These are phyloP conservation scores for Apodemus speciosus DNA, from an alignment of 2,113 vertebrate genomes.

Conservation along the genomic window DNA sequence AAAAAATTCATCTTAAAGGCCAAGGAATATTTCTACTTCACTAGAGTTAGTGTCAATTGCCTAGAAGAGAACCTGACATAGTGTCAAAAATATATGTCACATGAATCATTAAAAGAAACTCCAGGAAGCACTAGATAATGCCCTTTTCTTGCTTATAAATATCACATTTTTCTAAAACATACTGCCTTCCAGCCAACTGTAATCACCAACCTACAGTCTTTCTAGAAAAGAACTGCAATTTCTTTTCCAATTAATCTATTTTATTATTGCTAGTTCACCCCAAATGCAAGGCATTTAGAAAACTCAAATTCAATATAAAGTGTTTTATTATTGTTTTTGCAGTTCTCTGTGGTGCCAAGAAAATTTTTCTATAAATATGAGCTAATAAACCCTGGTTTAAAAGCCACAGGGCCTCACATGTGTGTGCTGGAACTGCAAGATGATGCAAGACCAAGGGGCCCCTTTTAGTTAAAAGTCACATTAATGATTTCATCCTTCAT, in stretches of 20 bases:
- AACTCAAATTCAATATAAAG: background rate
- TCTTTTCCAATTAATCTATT: conserved; percentile 63
- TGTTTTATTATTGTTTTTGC: conserved; percentile 63
- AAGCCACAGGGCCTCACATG: background rate
- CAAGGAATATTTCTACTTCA: background rate
- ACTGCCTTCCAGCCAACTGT: background rate
- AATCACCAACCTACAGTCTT: background rate
- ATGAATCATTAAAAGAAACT: background rate
- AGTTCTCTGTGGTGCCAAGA: conserved; percentile 53
- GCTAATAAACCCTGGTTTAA: conserved; percentile 62
- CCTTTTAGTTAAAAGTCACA: conserved; percentile 84
- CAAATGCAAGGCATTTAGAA: conserved; percentile 57
- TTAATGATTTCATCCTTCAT: conserved; percentile 89
- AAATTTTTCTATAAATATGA: conserved; percentile 71
- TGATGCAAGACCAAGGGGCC: conserved; percentile 54
- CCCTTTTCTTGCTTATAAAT: background rate
- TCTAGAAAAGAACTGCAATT: conserved; percentile 20
- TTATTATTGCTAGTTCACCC: conserved; percentile 41
- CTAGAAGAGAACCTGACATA: background rate
- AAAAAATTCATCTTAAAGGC: background rate
- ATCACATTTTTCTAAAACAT: background rate
- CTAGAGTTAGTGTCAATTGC: background rate
- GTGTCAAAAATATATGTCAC: background rate
- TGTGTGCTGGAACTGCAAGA: conserved; percentile 46
- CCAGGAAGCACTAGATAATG: background rate